Conservation (phyloP, 2,113 vertebrate genomes). For the Hippocampus barbouri region DNA sequence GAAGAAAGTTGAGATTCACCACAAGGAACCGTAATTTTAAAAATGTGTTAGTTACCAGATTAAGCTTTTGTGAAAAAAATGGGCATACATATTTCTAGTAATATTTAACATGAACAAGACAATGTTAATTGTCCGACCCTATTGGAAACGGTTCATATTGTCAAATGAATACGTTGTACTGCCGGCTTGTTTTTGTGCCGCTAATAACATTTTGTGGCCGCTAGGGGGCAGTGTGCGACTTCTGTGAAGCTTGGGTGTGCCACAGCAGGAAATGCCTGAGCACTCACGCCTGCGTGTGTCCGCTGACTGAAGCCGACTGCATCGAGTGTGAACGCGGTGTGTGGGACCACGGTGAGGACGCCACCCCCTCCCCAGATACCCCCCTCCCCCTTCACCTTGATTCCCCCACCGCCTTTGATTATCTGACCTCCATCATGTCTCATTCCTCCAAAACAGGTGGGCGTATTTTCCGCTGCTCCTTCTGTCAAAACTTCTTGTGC, state of each 20-base stretch:
- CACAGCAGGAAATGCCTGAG: constrained; percentile 93
- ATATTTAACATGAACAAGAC: no score
- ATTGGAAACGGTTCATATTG: no score
- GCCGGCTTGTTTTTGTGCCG: not conserved
- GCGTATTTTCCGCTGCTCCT: constrained; percentile 93
- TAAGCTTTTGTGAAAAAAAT: no score
- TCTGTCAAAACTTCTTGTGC: constrained; percentile 94
- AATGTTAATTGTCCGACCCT: no score
- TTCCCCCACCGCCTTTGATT: not conserved
- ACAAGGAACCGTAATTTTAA: no score
- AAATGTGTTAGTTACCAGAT: no score
- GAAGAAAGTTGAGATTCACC: no score
- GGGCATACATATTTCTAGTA: no score
- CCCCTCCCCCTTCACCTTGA: no score
- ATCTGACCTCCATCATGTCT: not conserved
- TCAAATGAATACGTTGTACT: no score
- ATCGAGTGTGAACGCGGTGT: constrained; percentile 90
- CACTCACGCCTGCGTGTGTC: constrained; percentile 87
- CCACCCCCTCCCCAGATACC: not conserved
- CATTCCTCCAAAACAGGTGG: constrained; percentile 75
- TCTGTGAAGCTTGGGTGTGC: constrained; percentile 98
- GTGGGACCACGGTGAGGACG: constrained; percentile 91
- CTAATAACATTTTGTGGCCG: constrained; percentile 12
- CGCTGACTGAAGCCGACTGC: constrained; percentile 88
- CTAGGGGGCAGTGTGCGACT: constrained; percentile 96